Base-by-base conservation (phyloP, 1,140 invertebrate species). In the Ceratina japonica region DNA sequence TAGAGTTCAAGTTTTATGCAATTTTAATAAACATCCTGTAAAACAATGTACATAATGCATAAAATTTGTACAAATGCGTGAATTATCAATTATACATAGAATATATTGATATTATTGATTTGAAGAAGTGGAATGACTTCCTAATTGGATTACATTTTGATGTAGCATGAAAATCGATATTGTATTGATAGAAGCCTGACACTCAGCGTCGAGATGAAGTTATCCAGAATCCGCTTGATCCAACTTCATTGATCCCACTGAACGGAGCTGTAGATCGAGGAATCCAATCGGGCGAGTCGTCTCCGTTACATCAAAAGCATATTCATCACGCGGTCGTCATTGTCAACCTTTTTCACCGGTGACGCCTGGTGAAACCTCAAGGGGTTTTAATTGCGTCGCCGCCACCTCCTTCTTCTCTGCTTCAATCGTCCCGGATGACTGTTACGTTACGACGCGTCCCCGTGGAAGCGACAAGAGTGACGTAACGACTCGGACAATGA, bases 381-480 rank as follows among this genome's bases (percentile, higher is more conserved):
- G 83, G 84, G 84, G 82, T 88, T 86, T 90, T 92, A 90, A 92
- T 91, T 91, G 87, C 89, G 86, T 87, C 86, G 91, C 91, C 89
- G 91, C 87, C 89, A 81, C 77, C 62, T 54, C 15, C 72, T 77
- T 68, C 84, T 44, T 44, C 37, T 44, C 37, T 7, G 37, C 37
- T 3, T 90, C 86, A 86, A 89, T 89, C 85, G 84, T 81, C 69
- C 80, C 63, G 80, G 82, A 89, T 87, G 87, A 87, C 85, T 89
- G 87, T 89, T 86, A 69, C 75, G 77, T 76, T 68, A 82, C 75
- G 81, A 87, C 72, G 80, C 75, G 83, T 70, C 81, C 69, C 75
- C 81, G 66, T 81, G 79, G 80, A 79, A 86, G 85, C 86, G 86
- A 86, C 88, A 87, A 88, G 83, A 82, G 81, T 90, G 88, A 90